Conservation (phyloP, 2,797 vertebrate genomes). For the Limosa lapponica region DNA sequence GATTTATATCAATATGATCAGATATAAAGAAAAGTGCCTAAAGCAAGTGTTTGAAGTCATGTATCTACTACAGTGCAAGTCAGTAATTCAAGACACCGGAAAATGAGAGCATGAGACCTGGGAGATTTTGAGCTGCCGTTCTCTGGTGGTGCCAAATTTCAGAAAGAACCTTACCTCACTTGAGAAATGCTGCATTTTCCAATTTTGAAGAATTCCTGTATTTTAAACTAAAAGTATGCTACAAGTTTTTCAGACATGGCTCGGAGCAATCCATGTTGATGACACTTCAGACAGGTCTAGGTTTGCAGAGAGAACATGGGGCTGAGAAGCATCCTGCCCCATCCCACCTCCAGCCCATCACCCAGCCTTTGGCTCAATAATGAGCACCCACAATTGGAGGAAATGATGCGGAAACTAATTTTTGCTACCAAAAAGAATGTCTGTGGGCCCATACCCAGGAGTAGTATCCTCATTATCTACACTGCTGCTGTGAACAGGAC, state of each 20-base stretch:
- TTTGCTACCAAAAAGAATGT: neutral
- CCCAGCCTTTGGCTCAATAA: fast-evolving
- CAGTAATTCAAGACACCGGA: neutral
- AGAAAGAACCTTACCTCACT: neutral
- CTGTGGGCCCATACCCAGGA: neutral
- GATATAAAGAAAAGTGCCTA: neutral
- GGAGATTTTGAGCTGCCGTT: neutral
- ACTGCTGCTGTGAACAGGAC: neutral
- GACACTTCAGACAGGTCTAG: neutral
- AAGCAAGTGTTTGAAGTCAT: neutral
- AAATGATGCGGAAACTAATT: neutral
- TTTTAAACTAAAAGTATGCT: neutral
- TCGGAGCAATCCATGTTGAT: neutral
- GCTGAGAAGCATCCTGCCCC: neutral
- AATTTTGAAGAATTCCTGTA: neutral
- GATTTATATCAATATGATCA: neutral
- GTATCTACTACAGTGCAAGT: neutral
- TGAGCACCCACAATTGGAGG: neutral
- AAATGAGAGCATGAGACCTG: neutral
- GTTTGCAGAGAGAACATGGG: neutral
- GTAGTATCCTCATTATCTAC: neutral
- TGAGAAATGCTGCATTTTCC: neutral
- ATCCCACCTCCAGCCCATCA: neutral
- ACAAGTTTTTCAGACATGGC: neutral
- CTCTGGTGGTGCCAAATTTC: neutral